Percentiles rank a stretch among this genome's conserved stretches.
Conservation (phyloP, 2,113 vertebrate genomes). For the Pelvicachromis taeniatus region DNA sequence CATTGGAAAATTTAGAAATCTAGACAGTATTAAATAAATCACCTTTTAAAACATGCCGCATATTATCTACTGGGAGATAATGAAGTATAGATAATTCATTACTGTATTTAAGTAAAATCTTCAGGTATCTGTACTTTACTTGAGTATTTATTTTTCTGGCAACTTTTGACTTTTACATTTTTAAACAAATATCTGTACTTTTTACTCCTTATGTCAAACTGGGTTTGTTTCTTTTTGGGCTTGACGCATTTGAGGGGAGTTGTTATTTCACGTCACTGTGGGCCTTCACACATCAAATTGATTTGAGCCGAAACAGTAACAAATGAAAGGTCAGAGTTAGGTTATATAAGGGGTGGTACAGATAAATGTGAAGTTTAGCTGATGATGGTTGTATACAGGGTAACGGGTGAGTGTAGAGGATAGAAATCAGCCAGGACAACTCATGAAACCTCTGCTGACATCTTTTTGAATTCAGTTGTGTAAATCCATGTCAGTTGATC, state of each 20-base stretch:
- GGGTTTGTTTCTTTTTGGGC: neutral
- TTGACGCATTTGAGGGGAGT: neutral
- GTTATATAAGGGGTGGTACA: no score
- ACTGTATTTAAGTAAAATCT: neutral
- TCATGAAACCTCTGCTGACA: neutral
- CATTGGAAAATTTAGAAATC: rapidly evolving
- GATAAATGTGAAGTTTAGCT: no score
- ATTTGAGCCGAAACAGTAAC: rapidly evolving
- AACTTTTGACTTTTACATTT: neutral
- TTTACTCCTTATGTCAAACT: rapidly evolving
- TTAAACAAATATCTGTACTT: neutral
- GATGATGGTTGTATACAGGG: no score
- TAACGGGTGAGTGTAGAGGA: neutral
- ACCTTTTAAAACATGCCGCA: rapidly evolving
- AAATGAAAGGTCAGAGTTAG: neutral
- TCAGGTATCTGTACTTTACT: neutral
- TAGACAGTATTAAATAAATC: neutral
- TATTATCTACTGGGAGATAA: neutral
- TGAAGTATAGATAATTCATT: rapidly evolving
- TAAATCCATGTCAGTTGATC: rapidly evolving
- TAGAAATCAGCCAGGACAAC: neutral
- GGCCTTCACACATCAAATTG: neutral
- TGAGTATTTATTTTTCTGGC: neutral
- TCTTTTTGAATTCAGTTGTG: neutral
- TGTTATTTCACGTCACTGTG: neutral